Base-by-base conservation (phyloP, 2,888 invertebrate genomes). In the Nasonovia ribisnigri region DNA sequence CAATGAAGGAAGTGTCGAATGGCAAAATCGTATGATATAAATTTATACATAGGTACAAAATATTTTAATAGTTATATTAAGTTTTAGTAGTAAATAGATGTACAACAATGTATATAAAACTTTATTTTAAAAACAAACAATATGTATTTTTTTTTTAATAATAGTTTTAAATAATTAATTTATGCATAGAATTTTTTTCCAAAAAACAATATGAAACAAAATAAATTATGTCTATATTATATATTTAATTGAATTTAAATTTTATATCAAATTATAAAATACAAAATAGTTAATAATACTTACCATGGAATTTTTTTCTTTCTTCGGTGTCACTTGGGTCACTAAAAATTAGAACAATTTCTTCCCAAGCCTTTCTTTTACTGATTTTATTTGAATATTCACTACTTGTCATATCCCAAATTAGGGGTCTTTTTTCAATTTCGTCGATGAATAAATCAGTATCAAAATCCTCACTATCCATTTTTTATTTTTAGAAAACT, bases 231-330 rank as follows among this genome's bases (percentile, higher is more conserved):
- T 84, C 43, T 43, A 84, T 84, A 84, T 84, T 84, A 84, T 84
- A 84, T 84, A 84, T 84, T 84, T 84, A 84, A 84, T 84, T 43
- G 26, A 84, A 86, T 86, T 86, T 46, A 86, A 46, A 86, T 86
- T 46, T 86, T 86, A 46, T 46, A 86, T 86, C 26, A 24, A 86
- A 48, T 48, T 87, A 48, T 87, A 87, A 87, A 48, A 87, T 87
- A 87, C 5, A 87, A 51, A 51, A 88, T 88, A 48, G 88, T 88
- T 88, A 88, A 88, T 51, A 88, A 88, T 88, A 88, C 88, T 88
- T 88, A 88, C 51, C 51, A 88, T 88, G 51, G 16, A 11, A 88
- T 51, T 88, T 51, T 84, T 88, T 88, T 88, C 87, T 88, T 88
- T 51, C 87, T 51, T 88, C 87, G 87, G 87, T 88, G 51, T 88